These are phyloP conservation scores for Spialia ferax DNA, from an alignment of 2,888 invertebrate genomes.

Conservation along the genomic window DNA sequence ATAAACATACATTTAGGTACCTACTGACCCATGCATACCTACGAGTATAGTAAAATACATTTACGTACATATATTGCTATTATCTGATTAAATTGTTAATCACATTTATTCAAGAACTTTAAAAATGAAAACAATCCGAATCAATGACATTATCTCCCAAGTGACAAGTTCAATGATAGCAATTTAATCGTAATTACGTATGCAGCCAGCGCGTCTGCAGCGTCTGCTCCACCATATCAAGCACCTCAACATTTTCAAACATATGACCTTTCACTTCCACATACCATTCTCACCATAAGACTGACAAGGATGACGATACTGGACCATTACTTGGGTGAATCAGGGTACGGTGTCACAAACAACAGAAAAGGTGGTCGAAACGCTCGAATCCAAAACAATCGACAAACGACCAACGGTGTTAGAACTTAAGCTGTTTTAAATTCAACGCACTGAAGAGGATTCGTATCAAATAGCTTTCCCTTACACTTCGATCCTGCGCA, in stretches of 20 bases:
- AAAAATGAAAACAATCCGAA: constrained; percentile 39
- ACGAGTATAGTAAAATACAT: no score
- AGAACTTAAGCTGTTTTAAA: constrained; percentile 70
- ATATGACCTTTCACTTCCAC: constrained; percentile 60
- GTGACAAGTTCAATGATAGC: constrained; percentile 79
- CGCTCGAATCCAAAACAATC: constrained; percentile 64
- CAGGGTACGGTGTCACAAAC: constrained; percentile 85
- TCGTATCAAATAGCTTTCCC: constrained; percentile 85
- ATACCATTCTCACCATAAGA: constrained; percentile 38
- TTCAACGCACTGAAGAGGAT: constrained; percentile 63
- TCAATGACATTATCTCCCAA: constrained; percentile 67
- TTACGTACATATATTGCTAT: background rate
- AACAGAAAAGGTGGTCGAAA: constrained; percentile 79
- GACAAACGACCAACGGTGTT: constrained; percentile 52
- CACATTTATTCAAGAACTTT: background rate
- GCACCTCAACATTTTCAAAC: constrained; percentile 60
- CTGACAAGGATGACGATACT: constrained; percentile 63
- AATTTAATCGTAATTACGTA: constrained; percentile 68
- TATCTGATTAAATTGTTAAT: background rate
- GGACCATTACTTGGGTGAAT: constrained; percentile 70
- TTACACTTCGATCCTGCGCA: constrained; percentile 67
- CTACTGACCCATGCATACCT: no score
- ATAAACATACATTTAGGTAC: no score
- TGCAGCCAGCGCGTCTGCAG: constrained; percentile 66
- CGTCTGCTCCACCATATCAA: constrained; percentile 78